A percentile compares a stretch with the other conserved stretches of the same genome.
phyloP scores from a whole-genome alignment of 2,113 vertebrate genomes.

The Micronycteris hirsuta region DNA sequence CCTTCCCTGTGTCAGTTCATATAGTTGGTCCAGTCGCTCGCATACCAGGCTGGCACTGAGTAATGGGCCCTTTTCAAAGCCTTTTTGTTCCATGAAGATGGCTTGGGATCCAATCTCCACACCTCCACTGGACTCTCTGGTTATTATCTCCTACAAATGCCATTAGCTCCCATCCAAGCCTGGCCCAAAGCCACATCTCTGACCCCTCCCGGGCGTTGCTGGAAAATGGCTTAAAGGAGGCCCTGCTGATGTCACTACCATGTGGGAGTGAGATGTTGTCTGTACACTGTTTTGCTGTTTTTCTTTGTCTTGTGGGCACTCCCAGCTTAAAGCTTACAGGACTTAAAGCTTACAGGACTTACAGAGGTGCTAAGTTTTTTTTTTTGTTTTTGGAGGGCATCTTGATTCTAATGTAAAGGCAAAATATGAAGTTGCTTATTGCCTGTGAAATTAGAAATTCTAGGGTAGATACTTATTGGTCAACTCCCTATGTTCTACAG shows the following conservation, averaged over 20 bases:
- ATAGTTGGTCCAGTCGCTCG: not conserved
- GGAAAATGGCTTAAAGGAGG: not conserved
- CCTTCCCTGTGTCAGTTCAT: not conserved
- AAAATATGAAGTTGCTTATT: slow-evolving; percentile 17
- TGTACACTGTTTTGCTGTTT: not conserved
- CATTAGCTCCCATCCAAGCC: not conserved
- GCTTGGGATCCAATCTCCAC: not conserved
- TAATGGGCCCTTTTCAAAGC: not conserved
- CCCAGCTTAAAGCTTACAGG: too few relatives aligned
- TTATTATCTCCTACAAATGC: not conserved
- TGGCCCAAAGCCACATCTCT: not conserved
- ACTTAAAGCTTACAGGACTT: not conserved
- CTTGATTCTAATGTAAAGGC: not conserved
- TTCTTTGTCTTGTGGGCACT: not conserved
- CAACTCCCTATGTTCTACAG: slow-evolving; percentile 34
- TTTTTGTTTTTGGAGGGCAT: not conserved
- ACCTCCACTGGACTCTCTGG: not conserved
- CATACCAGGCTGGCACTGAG: not conserved
- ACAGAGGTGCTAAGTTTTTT: not conserved
- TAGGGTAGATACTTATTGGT: slow-evolving; percentile 26
- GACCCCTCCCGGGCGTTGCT: not conserved
- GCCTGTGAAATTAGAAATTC: slow-evolving; percentile 19
- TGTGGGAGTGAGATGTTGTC: rapidly evolving
- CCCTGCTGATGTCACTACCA: not conserved
- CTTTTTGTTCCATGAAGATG: not conserved